Conservation (phyloP, 2,797 vertebrate species). For the Cirrhinus mrigala region DNA sequence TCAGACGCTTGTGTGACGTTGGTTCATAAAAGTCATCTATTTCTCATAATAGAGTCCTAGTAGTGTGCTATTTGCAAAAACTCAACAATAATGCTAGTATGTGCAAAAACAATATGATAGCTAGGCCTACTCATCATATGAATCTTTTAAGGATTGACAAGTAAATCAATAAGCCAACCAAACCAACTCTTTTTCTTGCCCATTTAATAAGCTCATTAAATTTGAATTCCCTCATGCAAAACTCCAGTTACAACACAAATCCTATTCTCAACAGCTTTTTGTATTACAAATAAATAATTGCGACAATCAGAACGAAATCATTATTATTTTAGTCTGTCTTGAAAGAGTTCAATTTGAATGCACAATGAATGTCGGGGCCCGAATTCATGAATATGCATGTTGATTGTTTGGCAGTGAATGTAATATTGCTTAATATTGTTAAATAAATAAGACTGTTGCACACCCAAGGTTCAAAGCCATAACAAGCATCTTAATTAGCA, state of each 20-base stretch:
- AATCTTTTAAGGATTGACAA: too few relatives aligned
- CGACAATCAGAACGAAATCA: conserved; percentile 13
- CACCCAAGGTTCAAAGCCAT: not conserved
- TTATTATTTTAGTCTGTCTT: conserved; percentile 27
- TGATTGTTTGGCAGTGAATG: conserved; percentile 13
- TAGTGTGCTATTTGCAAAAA: not conserved
- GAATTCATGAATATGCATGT: conserved; percentile 34
- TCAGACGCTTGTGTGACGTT: not conserved
- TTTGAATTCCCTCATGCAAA: not conserved
- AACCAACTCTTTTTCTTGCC: too few relatives aligned
- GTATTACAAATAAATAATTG: conserved; percentile 23
- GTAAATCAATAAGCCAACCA: too few relatives aligned
- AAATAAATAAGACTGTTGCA: not conserved
- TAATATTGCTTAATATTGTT: conserved; percentile 10
- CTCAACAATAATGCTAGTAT: not conserved
- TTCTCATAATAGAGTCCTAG: not conserved
- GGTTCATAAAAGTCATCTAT: not conserved
- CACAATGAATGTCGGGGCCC: conserved; percentile 18
- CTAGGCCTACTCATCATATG: too few relatives aligned
- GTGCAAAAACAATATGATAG: not conserved
- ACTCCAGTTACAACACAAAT: conserved; percentile 7
- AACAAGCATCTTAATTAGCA: conserved; percentile 13
- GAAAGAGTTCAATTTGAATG: conserved; percentile 38
- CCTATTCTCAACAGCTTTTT: conserved; percentile 6
- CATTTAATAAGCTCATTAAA: not conserved